Evolutionary conservation across 2,888 invertebrate species (phyloP), one percentile per base, ranked within the genome.

Genomic region (Rotaria macrura): DNA sequence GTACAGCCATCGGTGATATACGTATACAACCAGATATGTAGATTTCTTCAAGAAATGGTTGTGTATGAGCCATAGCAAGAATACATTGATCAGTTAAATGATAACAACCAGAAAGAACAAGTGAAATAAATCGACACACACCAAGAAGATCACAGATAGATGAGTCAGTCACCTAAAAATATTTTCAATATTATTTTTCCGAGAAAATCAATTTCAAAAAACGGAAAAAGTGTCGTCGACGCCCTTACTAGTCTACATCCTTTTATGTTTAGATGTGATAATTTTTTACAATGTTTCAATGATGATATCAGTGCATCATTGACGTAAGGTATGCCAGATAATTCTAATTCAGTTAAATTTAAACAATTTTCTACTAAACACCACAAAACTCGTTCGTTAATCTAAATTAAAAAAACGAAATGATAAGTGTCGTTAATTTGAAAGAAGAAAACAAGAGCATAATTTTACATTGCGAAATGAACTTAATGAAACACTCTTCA

Each of bases 21-120:
- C 88, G 86, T 34, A 88, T 87, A 87, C 90, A 90, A n/a, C 90
- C 90, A 87, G 89, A 90, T 47, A 90, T 87, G 85, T 89, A 90
- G 52, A 90, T 88, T 86, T 90, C 89, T 85, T 89, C 88, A 43
- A 90, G 88, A 83, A 89, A 87, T 38, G 88, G 89, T 85, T 89
- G 89, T 83, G 88, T 88, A 87, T 89, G 90, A 84, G 90, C 90
- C 72, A 90, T 87, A 38, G 89, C 88, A 86, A 90, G 89, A 83
- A 90, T 88, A 85, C 89, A 89, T 83, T 88, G 88, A 87, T 90
- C 90, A 29, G 90, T 90, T 14, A 90, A 86, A 85, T 88, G 88
- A 85, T 88, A 87, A 40, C 89, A 87, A n/a, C 90, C 90, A 2
- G 90, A 89, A 55, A 90, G 85, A 12, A 89, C 88, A 55, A 89